Percentiles rank a stretch among this genome's conserved stretches.
phyloP scores from a whole-genome alignment of 2,888 invertebrate genomes.

The Melieria omissa region DNA sequence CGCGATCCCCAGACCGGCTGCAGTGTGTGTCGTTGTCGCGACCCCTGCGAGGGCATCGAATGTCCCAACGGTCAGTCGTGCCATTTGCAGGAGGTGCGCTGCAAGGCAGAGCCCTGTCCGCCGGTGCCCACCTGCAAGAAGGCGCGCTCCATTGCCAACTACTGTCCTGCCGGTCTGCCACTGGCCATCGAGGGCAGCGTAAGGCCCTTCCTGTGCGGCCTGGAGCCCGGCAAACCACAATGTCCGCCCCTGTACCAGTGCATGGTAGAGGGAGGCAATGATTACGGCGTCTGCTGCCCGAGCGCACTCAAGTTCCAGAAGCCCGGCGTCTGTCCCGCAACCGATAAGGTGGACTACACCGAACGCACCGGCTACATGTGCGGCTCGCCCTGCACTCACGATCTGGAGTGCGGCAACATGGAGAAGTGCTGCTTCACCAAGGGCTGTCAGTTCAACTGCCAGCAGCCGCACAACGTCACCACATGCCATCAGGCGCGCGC shows the following conservation, averaged over 20 bases:
- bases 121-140: slow-evolving; percentile 86
- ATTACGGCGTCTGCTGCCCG: slow-evolving; percentile 90
- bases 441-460: slow-evolving; percentile 79
- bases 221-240: slow-evolving; percentile 81
- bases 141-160: slow-evolving; percentile 79
- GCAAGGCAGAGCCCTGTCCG: slow-evolving; percentile 82
- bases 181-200: slow-evolving; percentile 78
- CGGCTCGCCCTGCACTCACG: slow-evolving; percentile 78
- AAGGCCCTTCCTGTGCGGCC: slow-evolving; percentile 85
- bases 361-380: slow-evolving; percentile 68
- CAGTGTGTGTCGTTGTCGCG: slow-evolving; percentile 82
- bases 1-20: slow-evolving; percentile 76
- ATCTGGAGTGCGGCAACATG: slow-evolving; percentile 83
- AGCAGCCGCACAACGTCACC: slow-evolving; percentile 80
- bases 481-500: slow-evolving; percentile 82
- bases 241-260: slow-evolving; percentile 87
- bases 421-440: slow-evolving; percentile 84
- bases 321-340: slow-evolving; percentile 79
- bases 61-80: slow-evolving; percentile 83
- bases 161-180: slow-evolving; percentile 82
- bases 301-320: slow-evolving; percentile 80
- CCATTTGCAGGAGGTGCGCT: slow-evolving; percentile 81
- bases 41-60: slow-evolving; percentile 80
- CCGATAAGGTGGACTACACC: slow-evolving; percentile 63
- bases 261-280: slow-evolving; percentile 81